Percentiles rank a stretch among this genome's conserved stretches.
Conservation (phyloP, 23 tunicate genomes). For the Styela clava region DNA sequence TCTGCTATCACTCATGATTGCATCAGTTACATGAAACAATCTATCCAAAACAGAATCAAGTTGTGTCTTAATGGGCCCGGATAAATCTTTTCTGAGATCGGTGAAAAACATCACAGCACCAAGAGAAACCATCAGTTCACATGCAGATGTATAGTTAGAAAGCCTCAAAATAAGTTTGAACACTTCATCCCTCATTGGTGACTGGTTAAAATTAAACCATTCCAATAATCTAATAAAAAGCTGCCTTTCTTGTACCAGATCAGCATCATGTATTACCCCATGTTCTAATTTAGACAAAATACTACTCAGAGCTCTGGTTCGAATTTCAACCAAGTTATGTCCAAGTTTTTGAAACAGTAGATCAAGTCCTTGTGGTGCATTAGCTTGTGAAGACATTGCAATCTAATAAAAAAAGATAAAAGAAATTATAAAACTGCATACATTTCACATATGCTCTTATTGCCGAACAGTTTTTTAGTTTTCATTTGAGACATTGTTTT, state of each 20-base stretch:
- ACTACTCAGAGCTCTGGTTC: slow-evolving; percentile 69
- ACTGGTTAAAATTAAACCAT: slow-evolving; percentile 84
- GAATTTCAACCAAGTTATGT: slow-evolving; percentile 70
- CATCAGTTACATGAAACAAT: slow-evolving; percentile 64
- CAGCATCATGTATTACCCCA: slow-evolving; percentile 80
- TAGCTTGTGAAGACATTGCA: background rate
- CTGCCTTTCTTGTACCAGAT: slow-evolving; percentile 78
- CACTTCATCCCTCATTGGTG: slow-evolving; percentile 65
- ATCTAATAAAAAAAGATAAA: background rate
- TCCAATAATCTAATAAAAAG: slow-evolving; percentile 67
- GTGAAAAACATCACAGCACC: slow-evolving; percentile 72
- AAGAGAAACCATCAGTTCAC: slow-evolving; percentile 82
- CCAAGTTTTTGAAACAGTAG: slow-evolving; percentile 66
- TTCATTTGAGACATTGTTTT: too few relatives aligned
- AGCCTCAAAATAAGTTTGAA: slow-evolving; percentile 51
- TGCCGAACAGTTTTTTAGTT: too few relatives aligned
- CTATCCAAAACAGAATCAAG: slow-evolving; percentile 71
- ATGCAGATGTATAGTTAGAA: slow-evolving; percentile 64
- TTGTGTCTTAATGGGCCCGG: slow-evolving; percentile 33
- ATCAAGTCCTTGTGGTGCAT: slow-evolving; percentile 25
- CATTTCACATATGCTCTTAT: too few relatives aligned
- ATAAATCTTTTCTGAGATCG: slow-evolving; percentile 57
- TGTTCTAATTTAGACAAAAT: slow-evolving; percentile 81
- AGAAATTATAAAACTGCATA: too few relatives aligned
- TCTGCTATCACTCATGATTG: slow-evolving; percentile 12